Conservation (phyloP, 2,888 invertebrate genomes). For the Trissolcus brochymenae region DNA sequence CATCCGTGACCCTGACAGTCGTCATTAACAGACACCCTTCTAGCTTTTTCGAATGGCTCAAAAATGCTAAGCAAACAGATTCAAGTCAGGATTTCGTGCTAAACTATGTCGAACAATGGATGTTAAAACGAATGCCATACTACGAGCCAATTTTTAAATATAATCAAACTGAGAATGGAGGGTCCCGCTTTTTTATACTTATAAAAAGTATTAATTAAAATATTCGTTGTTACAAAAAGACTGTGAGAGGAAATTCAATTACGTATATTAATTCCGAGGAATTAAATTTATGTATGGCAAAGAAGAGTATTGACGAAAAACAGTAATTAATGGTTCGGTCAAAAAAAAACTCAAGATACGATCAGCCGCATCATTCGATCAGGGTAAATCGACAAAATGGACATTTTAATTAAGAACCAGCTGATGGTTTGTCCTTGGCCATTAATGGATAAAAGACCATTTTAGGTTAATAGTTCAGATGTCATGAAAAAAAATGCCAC, state of each 20-base stretch:
- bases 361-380: slow-evolving; percentile 32
- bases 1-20: slow-evolving; percentile 62
- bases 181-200: neutral
- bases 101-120: neutral
- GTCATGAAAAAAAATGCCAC: slow-evolving; percentile 20
- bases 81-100: neutral
- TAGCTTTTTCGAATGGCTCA: slow-evolving; percentile 34
- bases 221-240: no score
- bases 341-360: slow-evolving; percentile 43
- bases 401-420: slow-evolving; percentile 43
- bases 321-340: slow-evolving; percentile 25
- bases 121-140: neutral
- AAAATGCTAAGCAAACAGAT: slow-evolving; percentile 24
- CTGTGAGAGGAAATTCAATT: no score
- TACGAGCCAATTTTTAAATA: neutral
- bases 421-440: slow-evolving; percentile 36
- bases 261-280: no score
- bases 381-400: slow-evolving; percentile 35
- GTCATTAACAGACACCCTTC: slow-evolving; percentile 58
- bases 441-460: slow-evolving; percentile 42
- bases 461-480: slow-evolving; percentile 34
- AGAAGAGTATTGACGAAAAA: neutral
- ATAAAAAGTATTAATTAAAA: neutral
- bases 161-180: neutral
- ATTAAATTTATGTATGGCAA: no score